Evolutionary conservation across 2,113 vertebrate species (phyloP), one percentile per base, ranked within the genome.

Genomic region (Campylomormyrus numenius): DNA sequence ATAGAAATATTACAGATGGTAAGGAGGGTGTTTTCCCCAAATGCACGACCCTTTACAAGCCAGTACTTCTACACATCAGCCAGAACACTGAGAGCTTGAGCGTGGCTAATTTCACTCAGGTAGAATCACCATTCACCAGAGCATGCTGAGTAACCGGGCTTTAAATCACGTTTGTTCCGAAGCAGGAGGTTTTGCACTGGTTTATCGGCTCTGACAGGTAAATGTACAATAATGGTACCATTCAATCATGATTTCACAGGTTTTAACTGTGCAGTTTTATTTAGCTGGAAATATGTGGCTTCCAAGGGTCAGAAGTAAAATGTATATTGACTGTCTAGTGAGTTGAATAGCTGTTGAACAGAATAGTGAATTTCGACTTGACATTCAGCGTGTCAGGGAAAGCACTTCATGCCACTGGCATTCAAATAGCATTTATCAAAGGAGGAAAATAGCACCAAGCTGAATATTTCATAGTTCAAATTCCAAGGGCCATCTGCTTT

Each of bases 391-490:
- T 31, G 27, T 19, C 88, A 77, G 66, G 66, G 27, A 52, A 66
- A 39, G 31, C 42, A 49, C 42, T 27, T 56, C 85, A 48, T 42
- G 27, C 46, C 58, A 50, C 21, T 50, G 31, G 85, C 42, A 90
- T 74, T 87, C 56, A 70, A 39, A 90, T 42, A 70, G 24, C 58
- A 49, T 87, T 85, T 85, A 50, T 87, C 89, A 90, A 24, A 58
- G 56, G 42, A 31, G 56, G 46, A 86, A 90, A 58, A 70, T 45
- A 87, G 56, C 42, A 31, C 13, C 24, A 6, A 19, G 45, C 35
- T 89, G 89, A 89, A 89, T 89, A 85, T 89, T 89, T 90, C 89
- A 90, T 90, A 84, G 56, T 70, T 70, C 27, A 85, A 56, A 42
- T 85, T 50, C 84, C 62, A 85, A 39, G 13, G 84, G 56, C 89